Percentiles rank a stretch among this genome's conserved stretches.
phyloP scores from a whole-genome alignment of 2,888 invertebrate species.

The Drosophila algonquin region DNA sequence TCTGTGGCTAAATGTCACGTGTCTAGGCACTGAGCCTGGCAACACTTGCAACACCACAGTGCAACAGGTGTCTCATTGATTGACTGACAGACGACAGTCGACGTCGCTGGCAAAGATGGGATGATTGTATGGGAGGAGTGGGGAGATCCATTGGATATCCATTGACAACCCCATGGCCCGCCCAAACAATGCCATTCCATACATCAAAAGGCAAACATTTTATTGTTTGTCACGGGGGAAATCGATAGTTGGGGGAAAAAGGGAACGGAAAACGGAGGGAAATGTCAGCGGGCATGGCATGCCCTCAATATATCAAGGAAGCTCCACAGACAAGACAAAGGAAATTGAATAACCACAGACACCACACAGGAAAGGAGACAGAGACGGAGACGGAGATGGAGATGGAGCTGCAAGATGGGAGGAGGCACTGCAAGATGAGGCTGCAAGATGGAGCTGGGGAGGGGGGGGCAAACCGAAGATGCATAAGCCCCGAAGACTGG shows the following conservation, averaged over 20 bases:
- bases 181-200: conserved; percentile 58
- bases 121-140: no score
- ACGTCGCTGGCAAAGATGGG: conserved; percentile 6
- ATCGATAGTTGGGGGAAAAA: conserved; percentile 33
- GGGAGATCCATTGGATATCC: conserved; percentile 19
- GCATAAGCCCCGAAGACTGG: conserved; percentile 24
- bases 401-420: neutral
- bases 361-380: neutral
- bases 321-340: conserved; percentile 56
- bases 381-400: neutral
- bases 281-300: conserved; percentile 35
- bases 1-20: conserved; percentile 28
- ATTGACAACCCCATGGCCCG: conserved; percentile 22
- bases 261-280: conserved; percentile 11
- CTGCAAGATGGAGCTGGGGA: neutral
- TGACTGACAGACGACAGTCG: conserved; percentile 55
- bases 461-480: conserved; percentile 22
- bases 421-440: neutral
- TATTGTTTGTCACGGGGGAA: conserved; percentile 70
- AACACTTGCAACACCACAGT: conserved; percentile 11
- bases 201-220: conserved; percentile 49
- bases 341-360: conserved; percentile 59
- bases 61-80: conserved; percentile 65
- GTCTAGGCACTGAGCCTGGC: no score
- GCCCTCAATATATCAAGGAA: conserved; percentile 56